Evolutionary conservation across 1,140 invertebrate species (phyloP).

Genomic region (Euglossa dilemma): DNA sequence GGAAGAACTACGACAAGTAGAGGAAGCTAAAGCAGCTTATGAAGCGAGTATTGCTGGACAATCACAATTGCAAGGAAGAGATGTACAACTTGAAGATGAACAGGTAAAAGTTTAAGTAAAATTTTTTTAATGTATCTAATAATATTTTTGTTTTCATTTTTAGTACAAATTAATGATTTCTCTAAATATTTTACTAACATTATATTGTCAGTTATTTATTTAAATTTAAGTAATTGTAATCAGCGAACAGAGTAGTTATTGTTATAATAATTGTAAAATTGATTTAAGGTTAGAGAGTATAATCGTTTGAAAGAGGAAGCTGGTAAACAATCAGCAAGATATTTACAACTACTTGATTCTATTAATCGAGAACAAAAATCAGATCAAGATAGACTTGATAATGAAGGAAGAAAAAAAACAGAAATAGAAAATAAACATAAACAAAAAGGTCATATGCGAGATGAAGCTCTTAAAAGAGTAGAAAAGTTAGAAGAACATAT

Average conservation of each 20-base stretch:
- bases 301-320: conserved; percentile 98
- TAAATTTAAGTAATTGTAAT: neutral
- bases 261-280: neutral
- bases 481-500: conserved; percentile 98
- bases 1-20: conserved; percentile 93
- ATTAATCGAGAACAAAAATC: conserved; percentile 99
- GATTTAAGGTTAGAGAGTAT: conserved; percentile 93
- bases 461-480: conserved; percentile 95
- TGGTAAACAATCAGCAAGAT: conserved; percentile 93
- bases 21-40: conserved; percentile 91
- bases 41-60: conserved; percentile 93
- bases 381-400: conserved; percentile 97
- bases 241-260: no score
- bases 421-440: conserved; percentile 94
- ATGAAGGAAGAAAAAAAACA: conserved; percentile 92
- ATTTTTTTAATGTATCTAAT: conserved; percentile 3
- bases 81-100: conserved; percentile 96
- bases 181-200: neutral
- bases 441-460: conserved; percentile 95
- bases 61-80: conserved; percentile 92
- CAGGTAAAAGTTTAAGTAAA: conserved; percentile 85
- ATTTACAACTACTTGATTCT: conserved; percentile 96
- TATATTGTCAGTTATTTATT: neutral
- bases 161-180: neutral
- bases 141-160: conserved; percentile 28